Evolutionary conservation across 1,140 invertebrate species (phyloP), one percentile per base, ranked within the genome.

Genomic region (Bombus pyrosoma): DNA sequence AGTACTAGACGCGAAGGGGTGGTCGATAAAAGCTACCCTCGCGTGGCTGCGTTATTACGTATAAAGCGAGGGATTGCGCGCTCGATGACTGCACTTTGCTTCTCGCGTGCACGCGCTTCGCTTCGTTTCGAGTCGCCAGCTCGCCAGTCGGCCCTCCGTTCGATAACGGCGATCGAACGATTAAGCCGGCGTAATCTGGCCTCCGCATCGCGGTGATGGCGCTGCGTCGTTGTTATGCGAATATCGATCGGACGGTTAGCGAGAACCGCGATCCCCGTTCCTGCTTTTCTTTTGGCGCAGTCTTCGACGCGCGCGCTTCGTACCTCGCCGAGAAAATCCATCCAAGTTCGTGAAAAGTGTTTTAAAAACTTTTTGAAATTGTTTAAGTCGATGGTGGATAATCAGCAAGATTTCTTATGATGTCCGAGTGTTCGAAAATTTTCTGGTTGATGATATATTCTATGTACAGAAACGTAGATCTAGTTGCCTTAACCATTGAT

Each of bases 11-110:
- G 75, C 75, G 88, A 72, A 87, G 89, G 83, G 89, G 62, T 90
- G 89, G 86, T 90, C 89, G 89, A 90, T 90, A 90, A 90, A 90
- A 86, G 83, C 89, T 82, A 47, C 81, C 83, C 89, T 88, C 89
- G 89, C 86, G 81, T 90, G 89, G 89, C 83, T 88, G 81, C 89
- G 86, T 90, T 90, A 90, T 90, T 90, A 90, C 86, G 89, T 90
- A 90, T 86, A 89, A 90, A 90, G 47, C 86, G 72, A 81, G 75
- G 86, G 81, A 90, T 90, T 87, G 87, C 79, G 88, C 89, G 83
- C 82, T 81, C 89, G 75, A 81, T 86, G 80, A 90, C 89, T 90
- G 86, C 80, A 62, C 76, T 77, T 68, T 3, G 41, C 68, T 37
- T 81, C 62, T 82, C 78, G 68, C 71, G 78, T 81, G 87, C 86